These are phyloP conservation scores for Protomyctophum bolini DNA, from an alignment of 2,113 vertebrate species.

Conservation along the genomic window DNA sequence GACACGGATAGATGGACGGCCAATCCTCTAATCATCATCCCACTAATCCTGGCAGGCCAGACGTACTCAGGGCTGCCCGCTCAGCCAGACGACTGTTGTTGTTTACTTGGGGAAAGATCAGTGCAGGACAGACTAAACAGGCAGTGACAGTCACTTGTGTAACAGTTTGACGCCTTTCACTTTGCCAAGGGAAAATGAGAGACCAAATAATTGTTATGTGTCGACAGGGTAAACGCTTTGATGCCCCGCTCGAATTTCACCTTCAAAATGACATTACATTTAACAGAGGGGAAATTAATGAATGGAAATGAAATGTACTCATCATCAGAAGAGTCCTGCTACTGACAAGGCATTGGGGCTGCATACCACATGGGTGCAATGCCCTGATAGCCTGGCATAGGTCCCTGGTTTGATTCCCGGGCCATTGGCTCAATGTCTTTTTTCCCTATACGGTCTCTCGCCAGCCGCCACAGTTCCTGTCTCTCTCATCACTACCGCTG, in stretches of 20 bases:
- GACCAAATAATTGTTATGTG: neutral
- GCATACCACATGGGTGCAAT: too few relatives aligned
- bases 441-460: too few relatives aligned
- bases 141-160: neutral
- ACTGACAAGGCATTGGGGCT: too few relatives aligned
- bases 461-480: too few relatives aligned
- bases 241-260: conserved; percentile 5
- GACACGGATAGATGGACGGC: conserved; percentile 62
- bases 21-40: conserved; percentile 65
- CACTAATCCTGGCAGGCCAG: conserved; percentile 60
- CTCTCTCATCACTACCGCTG: too few relatives aligned
- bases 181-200: neutral
- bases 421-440: too few relatives aligned
- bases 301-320: too few relatives aligned
- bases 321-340: neutral
- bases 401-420: too few relatives aligned
- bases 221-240: neutral
- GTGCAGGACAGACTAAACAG: conserved; percentile 11
- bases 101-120: conserved; percentile 52
- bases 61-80: conserved; percentile 34
- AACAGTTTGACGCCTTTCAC: too few relatives aligned
- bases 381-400: too few relatives aligned
- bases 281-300: conserved; percentile 26
- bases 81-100: conserved; percentile 52
- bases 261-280: conserved; percentile 22